Evolutionary conservation across 64 coral and sea anemone genomes (phyloP).

Genomic region (Acropora yongei): DNA sequence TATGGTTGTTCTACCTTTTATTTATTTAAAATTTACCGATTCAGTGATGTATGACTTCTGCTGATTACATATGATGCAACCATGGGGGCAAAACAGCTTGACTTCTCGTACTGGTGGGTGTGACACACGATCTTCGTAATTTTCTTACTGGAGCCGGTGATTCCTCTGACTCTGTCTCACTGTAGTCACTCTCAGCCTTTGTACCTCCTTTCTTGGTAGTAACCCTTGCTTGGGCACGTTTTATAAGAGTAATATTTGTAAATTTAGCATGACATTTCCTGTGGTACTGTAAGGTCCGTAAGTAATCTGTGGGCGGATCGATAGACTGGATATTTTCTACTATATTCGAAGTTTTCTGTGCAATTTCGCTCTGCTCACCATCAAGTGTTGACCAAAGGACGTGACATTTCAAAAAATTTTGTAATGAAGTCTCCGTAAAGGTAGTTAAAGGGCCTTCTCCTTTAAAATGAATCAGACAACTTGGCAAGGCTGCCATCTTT

Average conservation of each 20-base stretch:
- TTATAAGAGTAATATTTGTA: slow-evolving; percentile 66
- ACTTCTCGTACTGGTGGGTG: slow-evolving; percentile 40
- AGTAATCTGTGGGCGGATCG: slow-evolving; percentile 17
- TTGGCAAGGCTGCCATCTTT: slow-evolving; percentile 22
- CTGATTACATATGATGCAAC: slow-evolving; percentile 73
- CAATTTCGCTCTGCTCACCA: slow-evolving; percentile 65
- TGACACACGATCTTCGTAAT: slow-evolving; percentile 45
- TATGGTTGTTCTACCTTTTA: slow-evolving; percentile 40
- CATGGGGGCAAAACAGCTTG: slow-evolving; percentile 63
- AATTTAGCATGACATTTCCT: slow-evolving; percentile 64
- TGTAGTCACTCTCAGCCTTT: slow-evolving; percentile 35
- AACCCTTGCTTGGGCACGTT: slow-evolving; percentile 56
- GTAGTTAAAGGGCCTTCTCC: slow-evolving; percentile 2
- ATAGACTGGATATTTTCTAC: slow-evolving; percentile 31
- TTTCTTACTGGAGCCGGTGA: slow-evolving; percentile 46
- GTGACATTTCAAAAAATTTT: slow-evolving; percentile 34
- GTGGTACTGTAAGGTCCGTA: slow-evolving; percentile 33
- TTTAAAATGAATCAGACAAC: slow-evolving; percentile 45
- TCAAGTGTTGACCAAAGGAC: slow-evolving; percentile 38
- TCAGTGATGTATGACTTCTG: slow-evolving; percentile 68
- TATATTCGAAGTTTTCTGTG: slow-evolving; percentile 50
- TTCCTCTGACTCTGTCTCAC: slow-evolving; percentile 19
- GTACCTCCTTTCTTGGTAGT: slow-evolving; percentile 28
- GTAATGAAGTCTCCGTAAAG: neutral
- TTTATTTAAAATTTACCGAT: slow-evolving; percentile 59